These are phyloP conservation scores for Heterodera filipjevi DNA, from an alignment of 2,888 invertebrate species.

Conservation along the genomic window DNA sequence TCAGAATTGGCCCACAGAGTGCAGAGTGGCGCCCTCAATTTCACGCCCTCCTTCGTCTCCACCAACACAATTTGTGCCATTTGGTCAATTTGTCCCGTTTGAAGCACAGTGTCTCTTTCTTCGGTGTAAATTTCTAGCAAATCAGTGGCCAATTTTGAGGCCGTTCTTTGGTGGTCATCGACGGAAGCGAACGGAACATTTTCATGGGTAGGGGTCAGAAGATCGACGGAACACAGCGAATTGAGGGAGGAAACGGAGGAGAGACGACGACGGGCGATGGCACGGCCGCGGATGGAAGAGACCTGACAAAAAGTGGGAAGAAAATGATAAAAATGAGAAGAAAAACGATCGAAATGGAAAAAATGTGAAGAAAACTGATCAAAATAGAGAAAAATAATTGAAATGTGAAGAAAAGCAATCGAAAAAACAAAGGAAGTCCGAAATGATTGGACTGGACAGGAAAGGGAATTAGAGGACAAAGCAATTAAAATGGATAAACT, in stretches of 20 bases:
- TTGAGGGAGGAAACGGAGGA: slow-evolving; percentile 54
- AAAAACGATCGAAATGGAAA: not conserved
- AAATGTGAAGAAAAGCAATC: not conserved
- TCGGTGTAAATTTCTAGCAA: slow-evolving; percentile 86
- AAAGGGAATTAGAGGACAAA: too few relatives aligned
- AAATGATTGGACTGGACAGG: too few relatives aligned
- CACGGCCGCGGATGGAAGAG: slow-evolving; percentile 44
- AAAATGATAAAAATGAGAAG: not conserved
- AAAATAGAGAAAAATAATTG: not conserved
- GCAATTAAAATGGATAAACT: not conserved
- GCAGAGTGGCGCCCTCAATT: slow-evolving; percentile 82
- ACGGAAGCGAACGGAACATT: slow-evolving; percentile 14
- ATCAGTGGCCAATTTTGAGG: slow-evolving; percentile 80
- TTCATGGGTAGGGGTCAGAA: slow-evolving; percentile 41
- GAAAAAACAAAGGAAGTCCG: too few relatives aligned
- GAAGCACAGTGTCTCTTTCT: slow-evolving; percentile 87
- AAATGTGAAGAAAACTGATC: not conserved
- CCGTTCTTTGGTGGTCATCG: slow-evolving; percentile 62
- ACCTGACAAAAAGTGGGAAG: not conserved
- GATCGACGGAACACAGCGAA: slow-evolving; percentile 60
- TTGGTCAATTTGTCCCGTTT: slow-evolving; percentile 65
- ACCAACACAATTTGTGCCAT: slow-evolving; percentile 70
- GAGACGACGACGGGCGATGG: slow-evolving; percentile 54
- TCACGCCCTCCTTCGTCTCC: slow-evolving; percentile 80
- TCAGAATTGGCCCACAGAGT: slow-evolving; percentile 31